phyloP scores from a whole-genome alignment of 2,113 vertebrate species.

The Eptesicus fuscus region DNA sequence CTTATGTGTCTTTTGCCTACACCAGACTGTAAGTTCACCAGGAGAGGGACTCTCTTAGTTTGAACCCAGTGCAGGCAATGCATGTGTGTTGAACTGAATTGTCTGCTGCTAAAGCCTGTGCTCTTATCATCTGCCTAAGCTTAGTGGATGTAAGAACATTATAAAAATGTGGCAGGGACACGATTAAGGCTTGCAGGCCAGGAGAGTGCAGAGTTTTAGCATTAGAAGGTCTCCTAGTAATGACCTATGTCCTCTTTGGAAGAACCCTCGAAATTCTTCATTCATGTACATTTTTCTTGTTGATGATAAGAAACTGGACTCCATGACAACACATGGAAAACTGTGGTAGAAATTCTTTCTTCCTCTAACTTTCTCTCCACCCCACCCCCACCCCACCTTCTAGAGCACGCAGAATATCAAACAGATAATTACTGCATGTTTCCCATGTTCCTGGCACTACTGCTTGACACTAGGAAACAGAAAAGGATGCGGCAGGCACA shows the following conservation, averaged over 20 bases:
- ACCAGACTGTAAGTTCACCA: background rate
- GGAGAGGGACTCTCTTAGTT: background rate
- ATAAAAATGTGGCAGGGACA: background rate
- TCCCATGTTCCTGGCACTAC: background rate
- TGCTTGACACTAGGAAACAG: background rate
- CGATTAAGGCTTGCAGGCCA: background rate
- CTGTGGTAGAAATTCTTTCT: background rate
- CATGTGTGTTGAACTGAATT: background rate
- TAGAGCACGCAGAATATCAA: background rate
- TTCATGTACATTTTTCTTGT: background rate
- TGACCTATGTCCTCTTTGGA: background rate
- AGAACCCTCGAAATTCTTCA: background rate
- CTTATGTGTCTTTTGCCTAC: background rate
- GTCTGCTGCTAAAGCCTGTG: background rate
- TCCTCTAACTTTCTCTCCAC: background rate
- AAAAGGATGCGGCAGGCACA: background rate
- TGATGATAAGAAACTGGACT: background rate
- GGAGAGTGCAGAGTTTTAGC: background rate
- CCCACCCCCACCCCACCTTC: background rate
- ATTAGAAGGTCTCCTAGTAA: background rate
- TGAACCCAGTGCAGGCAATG: background rate
- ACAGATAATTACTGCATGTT: background rate
- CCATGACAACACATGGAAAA: background rate
- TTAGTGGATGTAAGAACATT: background rate
- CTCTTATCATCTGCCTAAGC: background rate